phyloP scores from a whole-genome alignment of 2,113 vertebrate species.

The Meriones unguiculatus region DNA sequence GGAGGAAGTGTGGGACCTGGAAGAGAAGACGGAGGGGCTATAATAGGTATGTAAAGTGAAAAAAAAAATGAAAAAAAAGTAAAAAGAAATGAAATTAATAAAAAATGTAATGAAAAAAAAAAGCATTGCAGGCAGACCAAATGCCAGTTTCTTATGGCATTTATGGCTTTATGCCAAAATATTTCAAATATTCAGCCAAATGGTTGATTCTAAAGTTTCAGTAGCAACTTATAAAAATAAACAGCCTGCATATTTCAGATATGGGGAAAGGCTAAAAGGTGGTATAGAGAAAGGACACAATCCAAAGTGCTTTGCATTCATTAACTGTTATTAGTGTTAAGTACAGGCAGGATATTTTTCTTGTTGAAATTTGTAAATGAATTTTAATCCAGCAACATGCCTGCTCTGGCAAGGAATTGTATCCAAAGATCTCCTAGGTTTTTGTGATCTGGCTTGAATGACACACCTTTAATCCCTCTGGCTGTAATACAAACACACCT shows the following conservation, averaged over 20 bases:
- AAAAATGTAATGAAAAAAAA: slow-evolving; percentile 36
- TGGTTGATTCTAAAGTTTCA: slow-evolving; percentile 60
- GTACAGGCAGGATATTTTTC: slow-evolving; percentile 4
- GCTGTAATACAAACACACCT: too few relatives aligned
- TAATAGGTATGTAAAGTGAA: too few relatives aligned
- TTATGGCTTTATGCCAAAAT: slow-evolving; percentile 72
- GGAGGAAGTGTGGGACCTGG: too few relatives aligned
- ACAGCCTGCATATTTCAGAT: slow-evolving; percentile 45
- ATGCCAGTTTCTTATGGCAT: slow-evolving; percentile 72
- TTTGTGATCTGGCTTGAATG: too few relatives aligned
- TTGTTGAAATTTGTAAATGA: slow-evolving; percentile 28
- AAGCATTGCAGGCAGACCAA: slow-evolving; percentile 64
- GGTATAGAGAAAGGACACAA: slow-evolving; percentile 42
- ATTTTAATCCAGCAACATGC: too few relatives aligned
- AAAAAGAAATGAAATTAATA: too few relatives aligned
- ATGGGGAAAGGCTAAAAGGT: slow-evolving; percentile 34
- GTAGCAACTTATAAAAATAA: slow-evolving; percentile 70
- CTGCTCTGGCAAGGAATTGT: too few relatives aligned
- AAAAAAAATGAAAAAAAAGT: too few relatives aligned
- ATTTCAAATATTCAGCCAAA: slow-evolving; percentile 67
- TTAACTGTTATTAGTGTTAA: slow-evolving; percentile 55
- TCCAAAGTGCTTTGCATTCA: slow-evolving; percentile 30
- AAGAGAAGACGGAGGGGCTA: too few relatives aligned
- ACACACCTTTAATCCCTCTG: too few relatives aligned
- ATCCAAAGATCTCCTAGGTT: too few relatives aligned